Percentiles rank a stretch among this genome's conserved stretches.
Evolutionary conservation across 2,113 vertebrate species (phyloP).

Genomic region (Passer montanus): DNA sequence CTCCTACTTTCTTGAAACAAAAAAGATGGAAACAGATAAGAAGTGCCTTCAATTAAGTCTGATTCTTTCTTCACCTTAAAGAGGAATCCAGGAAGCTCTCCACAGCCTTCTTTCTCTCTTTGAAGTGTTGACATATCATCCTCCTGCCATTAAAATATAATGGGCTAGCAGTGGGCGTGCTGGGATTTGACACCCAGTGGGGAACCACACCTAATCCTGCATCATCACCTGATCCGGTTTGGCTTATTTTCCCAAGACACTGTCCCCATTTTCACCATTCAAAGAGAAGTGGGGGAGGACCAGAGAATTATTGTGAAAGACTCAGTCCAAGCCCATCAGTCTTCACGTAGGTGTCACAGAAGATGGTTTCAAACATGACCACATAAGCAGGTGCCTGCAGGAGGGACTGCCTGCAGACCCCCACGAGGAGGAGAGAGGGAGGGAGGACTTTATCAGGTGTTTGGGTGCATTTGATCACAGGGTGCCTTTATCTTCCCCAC

Average conservation of each 20-base stretch:
- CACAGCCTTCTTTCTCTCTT: constrained; percentile 1
- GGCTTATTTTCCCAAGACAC: constrained; percentile 45
- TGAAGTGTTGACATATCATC: constrained; percentile 52
- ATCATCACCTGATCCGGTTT: background rate
- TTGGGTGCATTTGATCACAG: constrained; percentile 40
- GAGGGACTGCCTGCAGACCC: background rate
- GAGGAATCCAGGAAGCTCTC: constrained; percentile 37
- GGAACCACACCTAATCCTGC: constrained; percentile 51
- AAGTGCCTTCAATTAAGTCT: constrained; percentile 57
- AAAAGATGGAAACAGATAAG: constrained; percentile 61
- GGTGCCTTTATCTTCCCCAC: constrained; percentile 26
- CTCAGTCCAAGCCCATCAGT: background rate
- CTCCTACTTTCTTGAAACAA: constrained; percentile 32
- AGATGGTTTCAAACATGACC: background rate
- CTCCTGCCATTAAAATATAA: constrained; percentile 67
- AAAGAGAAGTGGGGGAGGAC: constrained; percentile 24
- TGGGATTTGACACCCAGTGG: constrained; percentile 62
- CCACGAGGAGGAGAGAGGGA: background rate
- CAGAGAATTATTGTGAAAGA: background rate
- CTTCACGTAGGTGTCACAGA: background rate
- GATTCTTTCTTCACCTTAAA: constrained; percentile 20
- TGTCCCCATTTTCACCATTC: constrained; percentile 35
- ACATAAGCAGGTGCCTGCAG: background rate
- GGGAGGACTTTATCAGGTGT: constrained; percentile 39
- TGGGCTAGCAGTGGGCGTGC: constrained; percentile 52